Evolutionary conservation across 2,113 vertebrate genomes (phyloP).

Genomic region (Stigmatopora argus): DNA sequence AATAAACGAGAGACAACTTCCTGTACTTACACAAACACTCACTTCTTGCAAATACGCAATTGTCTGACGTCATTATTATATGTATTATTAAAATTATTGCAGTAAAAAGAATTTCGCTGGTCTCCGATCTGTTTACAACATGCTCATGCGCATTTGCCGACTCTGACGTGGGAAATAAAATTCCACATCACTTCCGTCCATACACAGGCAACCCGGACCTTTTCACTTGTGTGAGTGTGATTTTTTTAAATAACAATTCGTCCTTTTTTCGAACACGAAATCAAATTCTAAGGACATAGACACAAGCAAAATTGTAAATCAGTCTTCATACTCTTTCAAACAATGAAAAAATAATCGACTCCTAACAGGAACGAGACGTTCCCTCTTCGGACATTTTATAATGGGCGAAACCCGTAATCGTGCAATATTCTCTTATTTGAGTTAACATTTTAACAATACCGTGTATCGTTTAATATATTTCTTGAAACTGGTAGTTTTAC

Average conservation of each 20-base stretch:
- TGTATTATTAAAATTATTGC: neutral
- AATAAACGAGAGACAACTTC: too few species aligned
- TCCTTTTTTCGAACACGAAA: neutral
- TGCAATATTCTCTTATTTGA: neutral
- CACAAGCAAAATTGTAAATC: neutral
- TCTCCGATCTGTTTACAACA: neutral
- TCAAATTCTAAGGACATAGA: neutral
- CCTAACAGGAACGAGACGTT: neutral
- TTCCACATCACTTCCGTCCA: conserved; percentile 56
- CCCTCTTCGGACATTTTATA: neutral
- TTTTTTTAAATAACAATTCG: neutral
- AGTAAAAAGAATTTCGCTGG: neutral
- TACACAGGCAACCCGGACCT: neutral
- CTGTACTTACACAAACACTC: too few species aligned
- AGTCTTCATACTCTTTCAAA: neutral
- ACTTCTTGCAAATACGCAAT: too few species aligned
- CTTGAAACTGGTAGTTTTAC: too few species aligned
- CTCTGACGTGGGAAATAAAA: conserved; percentile 19
- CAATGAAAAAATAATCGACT: neutral
- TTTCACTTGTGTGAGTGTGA: neutral
- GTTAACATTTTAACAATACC: too few species aligned
- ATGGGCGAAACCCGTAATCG: neutral
- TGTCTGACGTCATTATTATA: too few species aligned
- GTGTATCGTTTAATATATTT: too few species aligned
- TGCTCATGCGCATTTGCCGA: conserved; percentile 8